Conservation (phyloP, 2,113 vertebrate genomes). For the Anthoscopus minutus region DNA sequence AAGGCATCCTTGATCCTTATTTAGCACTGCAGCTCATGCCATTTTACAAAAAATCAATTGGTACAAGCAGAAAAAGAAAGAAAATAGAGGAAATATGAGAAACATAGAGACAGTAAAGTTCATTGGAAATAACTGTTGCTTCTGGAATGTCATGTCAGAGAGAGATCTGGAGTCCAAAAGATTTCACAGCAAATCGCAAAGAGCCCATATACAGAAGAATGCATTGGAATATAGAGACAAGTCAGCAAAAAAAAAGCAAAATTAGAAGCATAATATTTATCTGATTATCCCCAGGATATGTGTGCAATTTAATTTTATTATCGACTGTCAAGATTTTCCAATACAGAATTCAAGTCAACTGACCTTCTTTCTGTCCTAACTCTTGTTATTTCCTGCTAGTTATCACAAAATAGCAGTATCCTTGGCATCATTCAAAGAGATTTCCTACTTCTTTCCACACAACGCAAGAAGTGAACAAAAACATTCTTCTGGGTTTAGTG, state of each 20-base stretch:
- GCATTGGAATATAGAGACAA: background rate
- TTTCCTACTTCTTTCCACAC: conserved; percentile 45
- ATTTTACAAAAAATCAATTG: background rate
- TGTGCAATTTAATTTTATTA: background rate
- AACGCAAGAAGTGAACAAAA: background rate
- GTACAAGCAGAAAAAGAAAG: background rate
- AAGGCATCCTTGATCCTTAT: background rate
- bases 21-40: background rate
- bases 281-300: background rate
- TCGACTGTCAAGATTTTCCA: background rate
- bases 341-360: background rate
- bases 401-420: conserved; percentile 28
- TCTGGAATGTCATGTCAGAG: background rate
- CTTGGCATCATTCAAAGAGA: conserved; percentile 31
- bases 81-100: background rate
- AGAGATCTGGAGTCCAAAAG: background rate
- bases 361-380: conserved; percentile 27
- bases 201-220: background rate
- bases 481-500: background rate
- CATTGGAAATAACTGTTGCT: background rate
- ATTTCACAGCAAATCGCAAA: background rate
- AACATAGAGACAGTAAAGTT: background rate
- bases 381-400: conserved; percentile 48
- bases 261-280: background rate
- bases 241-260: background rate